Evolutionary conservation across 2,888 invertebrate genomes (phyloP).

Genomic region (Muschampia plurimacula): DNA sequence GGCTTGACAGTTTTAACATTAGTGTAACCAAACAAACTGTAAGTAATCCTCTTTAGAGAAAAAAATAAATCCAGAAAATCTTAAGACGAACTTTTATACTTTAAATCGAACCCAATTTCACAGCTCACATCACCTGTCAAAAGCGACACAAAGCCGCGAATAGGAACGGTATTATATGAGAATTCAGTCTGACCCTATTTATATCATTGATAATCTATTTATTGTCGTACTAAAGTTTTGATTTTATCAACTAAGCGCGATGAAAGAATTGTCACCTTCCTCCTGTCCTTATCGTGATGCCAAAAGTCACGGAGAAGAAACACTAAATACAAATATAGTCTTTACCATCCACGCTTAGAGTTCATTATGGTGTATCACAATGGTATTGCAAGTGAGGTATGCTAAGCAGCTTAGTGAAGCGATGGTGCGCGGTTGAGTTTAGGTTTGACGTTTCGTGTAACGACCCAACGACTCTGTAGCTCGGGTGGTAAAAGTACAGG

Average conservation of each 20-base stretch:
- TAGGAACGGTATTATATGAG: slow-evolving; percentile 76
- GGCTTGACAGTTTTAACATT: slow-evolving; percentile 63
- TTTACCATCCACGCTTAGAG: slow-evolving; percentile 51
- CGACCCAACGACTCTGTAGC: slow-evolving; percentile 64
- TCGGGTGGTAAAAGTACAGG: slow-evolving; percentile 56
- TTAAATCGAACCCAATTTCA: slow-evolving; percentile 84
- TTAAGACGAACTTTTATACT: slow-evolving; percentile 78
- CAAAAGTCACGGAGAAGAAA: slow-evolving; percentile 70
- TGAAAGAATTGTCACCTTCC: slow-evolving; percentile 83
- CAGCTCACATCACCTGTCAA: slow-evolving; percentile 84
- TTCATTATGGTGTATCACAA: slow-evolving; percentile 49
- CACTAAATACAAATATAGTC: slow-evolving; percentile 45
- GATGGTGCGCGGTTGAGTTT: slow-evolving; percentile 71
- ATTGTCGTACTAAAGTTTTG: slow-evolving; percentile 83
- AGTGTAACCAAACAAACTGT: slow-evolving; percentile 78
- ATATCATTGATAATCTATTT: slow-evolving; percentile 84
- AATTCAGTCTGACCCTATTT: slow-evolving; percentile 82
- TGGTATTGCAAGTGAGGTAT: slow-evolving; percentile 57
- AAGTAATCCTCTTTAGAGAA: slow-evolving; percentile 71
- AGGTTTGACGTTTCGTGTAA: slow-evolving; percentile 74
- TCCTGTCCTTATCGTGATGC: slow-evolving; percentile 76
- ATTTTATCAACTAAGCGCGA: slow-evolving; percentile 78
- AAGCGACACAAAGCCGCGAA: slow-evolving; percentile 81
- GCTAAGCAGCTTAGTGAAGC: slow-evolving; percentile 80
- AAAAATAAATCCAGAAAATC: slow-evolving; percentile 71